phyloP scores from a whole-genome alignment of 1,140 invertebrate species.

The Drosophila murphyi region DNA sequence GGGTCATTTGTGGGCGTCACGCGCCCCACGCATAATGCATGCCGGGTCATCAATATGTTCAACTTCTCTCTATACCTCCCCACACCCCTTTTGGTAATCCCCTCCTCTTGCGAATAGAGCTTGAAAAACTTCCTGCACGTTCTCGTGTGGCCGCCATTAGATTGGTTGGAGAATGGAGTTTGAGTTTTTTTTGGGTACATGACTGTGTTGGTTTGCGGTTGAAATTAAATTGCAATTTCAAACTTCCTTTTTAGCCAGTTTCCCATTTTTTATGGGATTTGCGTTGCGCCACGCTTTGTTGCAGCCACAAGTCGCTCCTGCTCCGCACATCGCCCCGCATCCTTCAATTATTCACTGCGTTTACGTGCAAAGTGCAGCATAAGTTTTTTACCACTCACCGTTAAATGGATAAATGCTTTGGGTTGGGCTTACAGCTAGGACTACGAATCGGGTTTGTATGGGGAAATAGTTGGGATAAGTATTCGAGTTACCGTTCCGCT shows the following conservation, averaged over 20 bases:
- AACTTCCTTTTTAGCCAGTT: constrained; percentile 71
- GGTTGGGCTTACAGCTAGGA: not conserved
- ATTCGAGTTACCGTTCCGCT: constrained; percentile 72
- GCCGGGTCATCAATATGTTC: constrained; percentile 35
- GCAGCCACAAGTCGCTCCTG: constrained; percentile 3
- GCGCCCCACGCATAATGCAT: constrained; percentile 48
- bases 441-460: constrained; percentile 36
- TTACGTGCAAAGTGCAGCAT: constrained; percentile 74
- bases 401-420: constrained; percentile 69
- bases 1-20: constrained; percentile 51
- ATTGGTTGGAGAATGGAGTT: constrained; percentile 9
- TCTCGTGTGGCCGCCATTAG: constrained; percentile 47
- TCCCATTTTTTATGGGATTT: constrained; percentile 74
- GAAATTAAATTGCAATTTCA: constrained; percentile 81
- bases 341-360: constrained; percentile 28
- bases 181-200: constrained; percentile 21
- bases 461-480: constrained; percentile 20
- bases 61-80: not conserved
- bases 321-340: not conserved
- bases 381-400: constrained; percentile 38
- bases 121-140: constrained; percentile 42
- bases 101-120: not conserved
- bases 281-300: constrained; percentile 59
- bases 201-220: constrained; percentile 72
- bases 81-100: not conserved